Conservation (phyloP, 2,888 invertebrate species). For the Melinaea menophilus region DNA sequence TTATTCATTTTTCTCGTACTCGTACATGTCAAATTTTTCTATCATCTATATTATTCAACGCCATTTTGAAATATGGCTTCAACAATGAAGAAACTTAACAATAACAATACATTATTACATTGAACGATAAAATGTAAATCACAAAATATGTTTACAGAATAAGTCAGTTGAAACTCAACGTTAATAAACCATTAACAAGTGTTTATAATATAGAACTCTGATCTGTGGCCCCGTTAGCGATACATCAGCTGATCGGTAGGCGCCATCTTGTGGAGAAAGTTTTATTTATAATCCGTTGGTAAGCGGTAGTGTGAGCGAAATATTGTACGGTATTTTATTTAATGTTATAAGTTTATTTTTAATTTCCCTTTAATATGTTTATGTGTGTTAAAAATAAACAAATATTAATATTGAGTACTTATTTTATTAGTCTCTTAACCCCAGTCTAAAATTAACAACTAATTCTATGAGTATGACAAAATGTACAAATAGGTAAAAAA, state of each 20-base stretch:
- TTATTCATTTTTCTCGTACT: no score
- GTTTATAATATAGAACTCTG: conserved; percentile 29
- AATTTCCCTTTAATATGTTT: no score
- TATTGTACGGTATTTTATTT: neutral
- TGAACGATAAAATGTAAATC: conserved; percentile 16
- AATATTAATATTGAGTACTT: no score
- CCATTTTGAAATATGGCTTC: no score
- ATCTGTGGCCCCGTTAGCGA: conserved; percentile 45
- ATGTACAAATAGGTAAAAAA: no score
- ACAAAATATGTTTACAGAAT: conserved; percentile 9
- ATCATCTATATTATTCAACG: no score
- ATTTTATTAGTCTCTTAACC: no score
- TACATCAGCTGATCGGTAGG: conserved; percentile 60
- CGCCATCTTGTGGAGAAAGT: conserved; percentile 56
- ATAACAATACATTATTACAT: conserved; percentile 1
- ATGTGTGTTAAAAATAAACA: no score
- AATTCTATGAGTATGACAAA: no score
- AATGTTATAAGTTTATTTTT: neutral
- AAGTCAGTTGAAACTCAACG: conserved; percentile 19
- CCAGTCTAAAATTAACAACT: no score
- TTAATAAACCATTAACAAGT: conserved; percentile 27
- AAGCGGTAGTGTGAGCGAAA: conserved; percentile 26
- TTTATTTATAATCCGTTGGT: conserved; percentile 54
- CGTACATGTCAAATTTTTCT: no score
- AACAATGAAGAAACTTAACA: conserved; percentile 3